Conservation (phyloP, 2,888 invertebrate species). For the Morpho deidamia region DNA sequence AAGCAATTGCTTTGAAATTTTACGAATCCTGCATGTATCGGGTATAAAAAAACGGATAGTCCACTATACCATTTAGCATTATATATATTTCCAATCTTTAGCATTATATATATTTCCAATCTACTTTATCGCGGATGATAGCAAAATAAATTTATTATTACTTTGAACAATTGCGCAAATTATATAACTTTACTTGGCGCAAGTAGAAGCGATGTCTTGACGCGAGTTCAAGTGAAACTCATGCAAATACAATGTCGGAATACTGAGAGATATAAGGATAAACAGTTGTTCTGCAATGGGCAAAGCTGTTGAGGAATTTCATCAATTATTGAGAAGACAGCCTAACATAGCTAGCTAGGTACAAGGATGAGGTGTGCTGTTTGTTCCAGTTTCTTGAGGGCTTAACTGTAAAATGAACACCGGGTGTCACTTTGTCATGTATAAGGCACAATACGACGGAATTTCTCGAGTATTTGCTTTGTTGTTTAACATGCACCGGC, state of each 20-base stretch:
- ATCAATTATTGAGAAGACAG: slow-evolving; percentile 3
- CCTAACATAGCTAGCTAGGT: background rate
- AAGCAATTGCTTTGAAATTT: no score
- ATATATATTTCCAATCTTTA: no score
- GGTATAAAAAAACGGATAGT: no score
- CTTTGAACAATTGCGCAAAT: no score
- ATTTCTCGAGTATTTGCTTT: background rate
- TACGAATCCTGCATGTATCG: no score
- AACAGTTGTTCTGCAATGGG: background rate
- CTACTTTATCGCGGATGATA: no score
- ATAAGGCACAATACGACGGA: background rate
- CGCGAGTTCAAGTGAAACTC: background rate
- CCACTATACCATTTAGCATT: no score
- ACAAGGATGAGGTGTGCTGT: slow-evolving; percentile 2
- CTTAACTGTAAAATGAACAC: slow-evolving; percentile 1
- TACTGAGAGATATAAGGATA: background rate
- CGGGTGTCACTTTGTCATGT: slow-evolving; percentile 1
- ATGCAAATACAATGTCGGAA: background rate
- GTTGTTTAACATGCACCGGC: no score
- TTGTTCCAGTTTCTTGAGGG: background rate
- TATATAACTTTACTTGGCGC: no score
- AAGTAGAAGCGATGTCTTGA: no score
- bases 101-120: no score
- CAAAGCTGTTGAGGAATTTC: background rate
- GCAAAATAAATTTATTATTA: no score